Evolutionary conservation across 2,113 vertebrate species (phyloP), one percentile per base, ranked within the genome.

Genomic region (Dascyllus trimaculatus): DNA sequence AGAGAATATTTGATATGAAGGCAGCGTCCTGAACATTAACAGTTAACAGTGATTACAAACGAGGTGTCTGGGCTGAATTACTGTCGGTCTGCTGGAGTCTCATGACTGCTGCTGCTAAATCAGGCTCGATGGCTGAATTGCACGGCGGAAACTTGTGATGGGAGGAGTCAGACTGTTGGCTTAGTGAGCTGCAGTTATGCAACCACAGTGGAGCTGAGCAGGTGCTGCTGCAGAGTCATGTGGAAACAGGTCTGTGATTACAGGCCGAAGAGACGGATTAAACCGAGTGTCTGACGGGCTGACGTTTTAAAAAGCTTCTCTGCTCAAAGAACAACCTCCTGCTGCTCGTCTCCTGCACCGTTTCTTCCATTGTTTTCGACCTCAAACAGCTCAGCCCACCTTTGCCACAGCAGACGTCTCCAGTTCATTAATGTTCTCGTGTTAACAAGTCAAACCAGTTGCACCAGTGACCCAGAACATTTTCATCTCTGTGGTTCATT

Each of bases 81-180:
- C 54, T 49, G 48, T 19, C 11, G 38, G 11, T 3, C 10, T 15
- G 2, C 48, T 8, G 49, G 62, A 25, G 67, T 57, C 54, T 0
- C 9, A 17, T 59, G 59, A 45, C 32, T 11, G 18, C 72, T 19
- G 71, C 14, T 18, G 76, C 73, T 66, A 26, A 76, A 80, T 82
- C 72, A 7, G 63, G 45, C 18, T 2, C 9, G 1, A 63, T n/a
- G 63, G 38, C 1, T 73, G 1, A 43, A 53, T 8, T 19, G 52
- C 11, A 22, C 21, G 29, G 26, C 4, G 15, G 21, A n/a, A n/a
- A n/a, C 1, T 65, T 21, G 24, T 63, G 67, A 26, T 6, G 26
- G 57, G 63, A 49, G 29, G 17, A 26, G 53, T 24, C 38, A n/a
- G 64, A 59, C 64, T 75, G 25, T 38, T 5, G 80, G 81, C 75